Percentiles rank a stretch among this genome's conserved stretches.
These are phyloP conservation scores for Phalacrocorax pelagicus DNA, from an alignment of 2,113 vertebrate species.

Conservation along the genomic window DNA sequence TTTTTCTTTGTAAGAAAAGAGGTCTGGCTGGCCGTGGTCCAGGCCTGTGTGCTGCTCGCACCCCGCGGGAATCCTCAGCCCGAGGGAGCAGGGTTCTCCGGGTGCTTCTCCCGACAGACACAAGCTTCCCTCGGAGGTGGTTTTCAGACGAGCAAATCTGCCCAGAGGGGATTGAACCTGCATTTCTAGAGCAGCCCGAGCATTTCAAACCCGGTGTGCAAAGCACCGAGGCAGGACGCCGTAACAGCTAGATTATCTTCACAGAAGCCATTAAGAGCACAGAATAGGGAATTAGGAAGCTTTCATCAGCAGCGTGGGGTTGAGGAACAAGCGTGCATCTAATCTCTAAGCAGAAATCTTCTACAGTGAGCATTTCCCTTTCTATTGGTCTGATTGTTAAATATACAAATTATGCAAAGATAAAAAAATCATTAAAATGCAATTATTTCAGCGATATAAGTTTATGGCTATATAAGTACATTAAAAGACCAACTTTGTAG, in stretches of 20 bases:
- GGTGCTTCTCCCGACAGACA: background rate
- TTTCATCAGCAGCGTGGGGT: background rate
- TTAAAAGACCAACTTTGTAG: slow-evolving; percentile 57
- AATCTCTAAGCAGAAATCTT: background rate
- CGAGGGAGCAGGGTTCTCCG: background rate
- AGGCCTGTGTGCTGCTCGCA: fast-evolving
- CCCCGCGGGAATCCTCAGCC: background rate
- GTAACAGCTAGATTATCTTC: background rate
- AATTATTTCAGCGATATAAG: slow-evolving; percentile 68
- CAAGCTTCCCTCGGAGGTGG: background rate
- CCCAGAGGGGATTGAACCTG: background rate
- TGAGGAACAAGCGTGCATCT: background rate
- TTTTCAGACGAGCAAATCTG: background rate
- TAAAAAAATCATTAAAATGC: slow-evolving; percentile 72
- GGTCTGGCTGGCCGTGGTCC: background rate
- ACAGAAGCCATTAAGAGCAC: background rate
- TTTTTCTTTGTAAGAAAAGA: too few relatives aligned
- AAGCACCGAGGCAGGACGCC: background rate
- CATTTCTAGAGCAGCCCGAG: background rate
- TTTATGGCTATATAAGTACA: slow-evolving; percentile 67
- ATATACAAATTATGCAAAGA: slow-evolving; percentile 66
- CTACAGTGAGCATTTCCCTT: background rate
- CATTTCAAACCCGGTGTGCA: background rate
- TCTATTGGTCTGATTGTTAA: slow-evolving; percentile 42
- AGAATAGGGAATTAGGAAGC: background rate